phyloP scores from a whole-genome alignment of 2,113 vertebrate genomes.

The Rhinopomastus cyanomelas region DNA sequence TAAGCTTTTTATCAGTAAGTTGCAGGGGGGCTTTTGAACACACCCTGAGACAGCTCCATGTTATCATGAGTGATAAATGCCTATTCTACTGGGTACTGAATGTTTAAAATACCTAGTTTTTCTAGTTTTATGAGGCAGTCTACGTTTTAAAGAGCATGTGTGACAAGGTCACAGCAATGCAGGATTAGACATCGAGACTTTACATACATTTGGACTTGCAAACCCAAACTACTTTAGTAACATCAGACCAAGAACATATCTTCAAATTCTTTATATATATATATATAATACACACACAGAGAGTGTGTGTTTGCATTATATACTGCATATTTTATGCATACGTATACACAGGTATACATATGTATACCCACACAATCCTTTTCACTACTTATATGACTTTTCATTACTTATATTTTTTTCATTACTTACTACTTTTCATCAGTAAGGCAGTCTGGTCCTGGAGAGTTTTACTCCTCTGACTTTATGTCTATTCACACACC shows the following conservation, averaged over 20 bases:
- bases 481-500: neutral
- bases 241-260: neutral
- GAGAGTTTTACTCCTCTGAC: neutral
- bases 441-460: neutral
- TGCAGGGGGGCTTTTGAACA: constrained; percentile 55
- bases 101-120: constrained; percentile 8
- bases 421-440: neutral
- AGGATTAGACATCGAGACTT: neutral
- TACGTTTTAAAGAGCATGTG: neutral
- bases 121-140: neutral
- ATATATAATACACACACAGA: neutral
- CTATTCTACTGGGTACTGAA: neutral
- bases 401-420: neutral
- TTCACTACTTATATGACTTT: neutral
- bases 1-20: constrained; percentile 70
- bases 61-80: neutral
- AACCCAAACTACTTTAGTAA: neutral
- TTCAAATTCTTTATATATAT: neutral
- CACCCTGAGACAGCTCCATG: constrained; percentile 33
- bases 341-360: neutral
- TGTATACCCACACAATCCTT: neutral
- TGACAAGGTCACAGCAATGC: neutral
- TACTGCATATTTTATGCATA: no score
- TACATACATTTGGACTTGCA: neutral
- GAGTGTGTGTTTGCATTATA: no score